Evolutionary conservation across 2,113 vertebrate species (phyloP).

Genomic region (Ascaphus truei): DNA sequence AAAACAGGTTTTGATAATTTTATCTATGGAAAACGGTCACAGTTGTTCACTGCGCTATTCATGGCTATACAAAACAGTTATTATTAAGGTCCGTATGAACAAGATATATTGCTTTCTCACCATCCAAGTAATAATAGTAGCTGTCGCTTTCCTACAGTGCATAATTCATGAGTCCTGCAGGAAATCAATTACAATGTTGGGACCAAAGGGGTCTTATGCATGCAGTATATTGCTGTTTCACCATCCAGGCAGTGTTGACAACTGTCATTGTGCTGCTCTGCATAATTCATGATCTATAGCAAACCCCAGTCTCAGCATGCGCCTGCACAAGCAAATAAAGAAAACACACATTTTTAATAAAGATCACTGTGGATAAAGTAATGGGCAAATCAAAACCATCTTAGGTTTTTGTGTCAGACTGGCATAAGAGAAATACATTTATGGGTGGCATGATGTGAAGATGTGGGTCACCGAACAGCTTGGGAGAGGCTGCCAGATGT

Average conservation of each 20-base stretch:
- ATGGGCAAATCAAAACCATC: not conserved
- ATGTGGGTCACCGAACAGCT: not conserved
- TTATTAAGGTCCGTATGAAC: too few species aligned
- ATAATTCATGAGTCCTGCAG: constrained; percentile 10
- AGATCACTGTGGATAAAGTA: not conserved
- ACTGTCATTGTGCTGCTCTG: not conserved
- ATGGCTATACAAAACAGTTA: too few species aligned
- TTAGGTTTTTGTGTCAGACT: not conserved
- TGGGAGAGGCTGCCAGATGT: not conserved
- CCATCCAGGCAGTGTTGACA: not conserved
- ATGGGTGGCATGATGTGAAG: not conserved
- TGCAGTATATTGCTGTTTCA: not conserved
- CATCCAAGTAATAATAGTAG: not conserved
- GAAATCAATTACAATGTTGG: not conserved
- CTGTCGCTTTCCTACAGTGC: constrained; percentile 8
- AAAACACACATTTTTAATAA: not conserved
- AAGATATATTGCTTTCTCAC: not conserved
- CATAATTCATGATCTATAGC: not conserved
- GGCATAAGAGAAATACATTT: not conserved
- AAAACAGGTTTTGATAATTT: too few species aligned
- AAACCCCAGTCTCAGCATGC: not conserved
- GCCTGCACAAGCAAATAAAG: not conserved
- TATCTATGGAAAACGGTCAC: too few species aligned
- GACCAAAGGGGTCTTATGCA: not conserved
- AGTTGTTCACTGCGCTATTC: too few species aligned